Base-by-base conservation (phyloP, 2,113 vertebrate genomes). In the Poeciliopsis turrubarensis region DNA sequence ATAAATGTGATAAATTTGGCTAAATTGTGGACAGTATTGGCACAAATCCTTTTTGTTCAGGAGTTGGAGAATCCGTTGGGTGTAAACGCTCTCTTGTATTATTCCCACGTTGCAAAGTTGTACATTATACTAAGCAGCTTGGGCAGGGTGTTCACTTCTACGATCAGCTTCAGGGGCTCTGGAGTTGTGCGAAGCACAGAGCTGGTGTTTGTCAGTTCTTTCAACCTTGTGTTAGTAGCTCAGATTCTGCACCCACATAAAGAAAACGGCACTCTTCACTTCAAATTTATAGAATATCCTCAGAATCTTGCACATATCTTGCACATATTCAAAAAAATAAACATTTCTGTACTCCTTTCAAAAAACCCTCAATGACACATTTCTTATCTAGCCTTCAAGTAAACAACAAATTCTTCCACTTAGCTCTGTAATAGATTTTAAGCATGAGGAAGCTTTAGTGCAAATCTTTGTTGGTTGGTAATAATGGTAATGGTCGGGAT, bases 361-460 rank as follows among this genome's bases (percentile, higher is more conserved):
- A 32, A 41, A 41, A 41, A 41, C 39, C 39, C 27, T 32, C 25
- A 14, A 37, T 19, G 11, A 39, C 37, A 11, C 64, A n/a, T n/a
- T 65, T 39, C 34, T 37, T 39, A 37, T 65, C 32, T 11, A 65
- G 34, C n/a, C 22, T n/a, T 30, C 30, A 32, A 19, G 15, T 64
- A 64, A 15, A 31, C 14, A 27, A 62, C 61, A 30, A 17, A 62
- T 54, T 25, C 17, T 54, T 69, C 26, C 34, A 61, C 34, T 31
- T 30, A n/a, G n/a, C 54, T 41, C 51, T 57, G 65, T 72, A 37
- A 73, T 37, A 17, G 57, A 25, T 76, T 63, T 47, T 29, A 65
- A 32, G 17, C 19, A 34, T 82, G 30, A 68, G 34, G 31, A 57
- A 25, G 54, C 15, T 63, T 19, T 17, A 19, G 17, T 15, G 14